phyloP scores from a whole-genome alignment of 2,797 vertebrate genomes.

The Premnoplex brunnescens region DNA sequence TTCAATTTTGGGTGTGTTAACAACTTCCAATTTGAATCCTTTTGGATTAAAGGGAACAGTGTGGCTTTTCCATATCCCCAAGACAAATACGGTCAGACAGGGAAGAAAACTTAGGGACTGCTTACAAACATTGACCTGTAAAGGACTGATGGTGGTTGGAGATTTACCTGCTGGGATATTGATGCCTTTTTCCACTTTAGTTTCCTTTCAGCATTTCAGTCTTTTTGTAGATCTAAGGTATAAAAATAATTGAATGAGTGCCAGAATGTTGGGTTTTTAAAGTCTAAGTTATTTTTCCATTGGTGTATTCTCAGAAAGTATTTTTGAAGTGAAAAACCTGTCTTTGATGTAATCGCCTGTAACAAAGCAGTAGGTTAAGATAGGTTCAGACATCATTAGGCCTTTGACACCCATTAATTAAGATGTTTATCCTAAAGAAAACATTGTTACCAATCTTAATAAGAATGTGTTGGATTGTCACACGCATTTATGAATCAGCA shows the following conservation, averaged over 20 bases:
- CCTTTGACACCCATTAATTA: neutral
- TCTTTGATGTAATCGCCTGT: neutral
- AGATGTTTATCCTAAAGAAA: neutral
- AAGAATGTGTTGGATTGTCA: neutral
- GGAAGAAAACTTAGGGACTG: neutral
- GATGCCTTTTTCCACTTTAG: neutral
- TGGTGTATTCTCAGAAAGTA: neutral
- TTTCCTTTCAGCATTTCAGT: neutral
- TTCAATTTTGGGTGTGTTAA: neutral
- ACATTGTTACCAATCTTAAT: neutral
- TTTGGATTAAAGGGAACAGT: neutral
- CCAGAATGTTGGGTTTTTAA: neutral
- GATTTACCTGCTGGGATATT: neutral
- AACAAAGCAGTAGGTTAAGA: neutral
- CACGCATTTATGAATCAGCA: neutral
- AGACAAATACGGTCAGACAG: neutral
- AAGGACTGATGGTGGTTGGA: neutral
- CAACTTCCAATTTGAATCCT: neutral
- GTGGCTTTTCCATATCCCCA: neutral
- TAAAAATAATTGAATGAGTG: neutral
- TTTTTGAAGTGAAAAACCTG: neutral
- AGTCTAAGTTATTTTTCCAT: neutral
- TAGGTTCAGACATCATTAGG: neutral
- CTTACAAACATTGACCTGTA: neutral
- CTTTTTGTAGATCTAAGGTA: neutral